Conservation (phyloP, 2,888 invertebrate species). For the Linnaemya vulpina region DNA sequence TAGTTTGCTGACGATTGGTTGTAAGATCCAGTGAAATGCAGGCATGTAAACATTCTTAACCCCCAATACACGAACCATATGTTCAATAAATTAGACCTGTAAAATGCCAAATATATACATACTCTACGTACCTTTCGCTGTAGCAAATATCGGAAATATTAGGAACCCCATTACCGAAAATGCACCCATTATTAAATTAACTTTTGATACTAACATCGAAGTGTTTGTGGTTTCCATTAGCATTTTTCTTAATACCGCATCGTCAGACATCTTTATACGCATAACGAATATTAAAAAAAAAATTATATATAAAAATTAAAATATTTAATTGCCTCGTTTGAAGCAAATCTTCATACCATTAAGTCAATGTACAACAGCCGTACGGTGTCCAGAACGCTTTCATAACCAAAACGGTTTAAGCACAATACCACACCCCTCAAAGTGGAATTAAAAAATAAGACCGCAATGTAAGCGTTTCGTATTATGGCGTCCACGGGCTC, state of each 20-base stretch:
- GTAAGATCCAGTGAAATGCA: no score
- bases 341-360: conserved; percentile 68
- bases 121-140: conserved; percentile 73
- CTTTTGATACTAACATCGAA: conserved; percentile 74
- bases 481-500: conserved; percentile 77
- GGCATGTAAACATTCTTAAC: no score
- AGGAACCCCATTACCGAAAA: conserved; percentile 76
- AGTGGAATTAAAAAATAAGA: conserved; percentile 77
- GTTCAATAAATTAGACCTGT: no score
- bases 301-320: not conserved
- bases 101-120: no score
- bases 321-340: not conserved
- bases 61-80: no score
- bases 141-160: conserved; percentile 77
- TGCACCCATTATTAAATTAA: conserved; percentile 77
- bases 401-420: conserved; percentile 75
- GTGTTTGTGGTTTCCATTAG: conserved; percentile 73
- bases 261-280: conserved; percentile 69
- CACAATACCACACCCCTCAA: conserved; percentile 74
- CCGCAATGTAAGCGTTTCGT: conserved; percentile 77
- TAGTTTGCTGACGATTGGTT: no score
- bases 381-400: conserved; percentile 75
- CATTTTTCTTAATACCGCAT: conserved; percentile 69
- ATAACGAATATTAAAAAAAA: not conserved
- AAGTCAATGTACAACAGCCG: conserved; percentile 75